phyloP scores from a whole-genome alignment of 2,888 invertebrate genomes.

The Octonoba sinensis region DNA sequence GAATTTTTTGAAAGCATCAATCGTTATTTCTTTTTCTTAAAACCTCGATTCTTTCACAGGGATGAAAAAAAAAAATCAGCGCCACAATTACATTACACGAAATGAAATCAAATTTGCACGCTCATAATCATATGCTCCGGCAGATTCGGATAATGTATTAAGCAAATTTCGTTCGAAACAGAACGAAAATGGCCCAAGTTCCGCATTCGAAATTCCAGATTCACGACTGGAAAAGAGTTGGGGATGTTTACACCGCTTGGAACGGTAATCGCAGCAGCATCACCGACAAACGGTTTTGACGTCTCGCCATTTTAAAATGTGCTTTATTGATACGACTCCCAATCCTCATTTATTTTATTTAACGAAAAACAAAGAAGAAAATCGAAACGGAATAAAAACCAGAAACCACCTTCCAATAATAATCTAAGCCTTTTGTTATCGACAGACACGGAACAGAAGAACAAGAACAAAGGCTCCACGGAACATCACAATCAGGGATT shows the following conservation, averaged over 20 bases:
- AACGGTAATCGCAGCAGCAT: background rate
- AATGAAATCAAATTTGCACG: no score
- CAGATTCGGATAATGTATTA: no score
- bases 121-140: no score
- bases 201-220: no score
- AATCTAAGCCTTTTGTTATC: constrained; percentile 37
- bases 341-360: constrained; percentile 48
- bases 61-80: no score
- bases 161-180: no score
- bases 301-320: constrained; percentile 19
- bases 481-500: constrained; percentile 22
- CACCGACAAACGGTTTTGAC: background rate
- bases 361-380: constrained; percentile 19
- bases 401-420: constrained; percentile 28
- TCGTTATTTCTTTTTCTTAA: no score
- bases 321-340: constrained; percentile 43
- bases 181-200: no score
- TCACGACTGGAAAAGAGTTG: no score
- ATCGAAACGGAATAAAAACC: constrained; percentile 45
- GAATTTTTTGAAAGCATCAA: no score
- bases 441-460: constrained; percentile 8
- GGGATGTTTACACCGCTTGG: background rate
- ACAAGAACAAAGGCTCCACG: background rate
- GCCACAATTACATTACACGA: no score
- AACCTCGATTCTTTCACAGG: no score